Base-by-base conservation (phyloP, 2,113 vertebrate genomes). In the Neofelis nebulosa region DNA sequence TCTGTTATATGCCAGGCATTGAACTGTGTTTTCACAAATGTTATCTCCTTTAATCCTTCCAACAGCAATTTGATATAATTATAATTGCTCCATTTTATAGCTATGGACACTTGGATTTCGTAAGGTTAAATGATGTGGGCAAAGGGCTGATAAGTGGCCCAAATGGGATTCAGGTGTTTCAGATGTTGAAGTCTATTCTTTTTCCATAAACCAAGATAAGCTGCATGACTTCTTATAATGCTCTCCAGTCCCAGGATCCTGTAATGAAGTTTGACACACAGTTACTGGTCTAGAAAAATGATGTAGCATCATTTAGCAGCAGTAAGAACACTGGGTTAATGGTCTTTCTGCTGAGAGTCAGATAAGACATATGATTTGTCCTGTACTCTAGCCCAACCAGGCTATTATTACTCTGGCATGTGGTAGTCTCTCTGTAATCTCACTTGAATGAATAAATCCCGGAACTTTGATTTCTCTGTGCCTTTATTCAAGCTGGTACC, bases 171-270 rank as follows among this genome's bases (percentile, higher is more conserved):
- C 80, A 95, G 94, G 81, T 95, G 38, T 92, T 97, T 97, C 23
- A 89, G 92, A 92, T 93, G 96, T 25, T 16, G 23, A 92, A 96
- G 29, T 84, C 48, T 76, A 50, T 96, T 96, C 52, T 85, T 83
- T 93, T 81, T 85, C 45, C 38, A 91, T n/a, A 76, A 94, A 91
- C 84, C 9, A 7, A 97, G 96, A 97, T 97, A 98, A 97, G 88
- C 81, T 81, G 50, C 65, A 95, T 88, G 94, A 68, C 66, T 97
- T 95, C 65, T 91, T 90, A 31, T n/a, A 96, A 95, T 36, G 29
- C 10, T 94, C 57, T 97, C 18, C 69, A 85, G 71, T 21, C 48
- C 73, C 33, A 68, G 63, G 92, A 85, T 57, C 85, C 48, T 88
- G 27, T 92, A 96, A 92, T 92, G 66, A 92, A 82, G 71, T 92